Conservation (phyloP, 2,888 invertebrate genomes). For the Aethes cnicana region DNA sequence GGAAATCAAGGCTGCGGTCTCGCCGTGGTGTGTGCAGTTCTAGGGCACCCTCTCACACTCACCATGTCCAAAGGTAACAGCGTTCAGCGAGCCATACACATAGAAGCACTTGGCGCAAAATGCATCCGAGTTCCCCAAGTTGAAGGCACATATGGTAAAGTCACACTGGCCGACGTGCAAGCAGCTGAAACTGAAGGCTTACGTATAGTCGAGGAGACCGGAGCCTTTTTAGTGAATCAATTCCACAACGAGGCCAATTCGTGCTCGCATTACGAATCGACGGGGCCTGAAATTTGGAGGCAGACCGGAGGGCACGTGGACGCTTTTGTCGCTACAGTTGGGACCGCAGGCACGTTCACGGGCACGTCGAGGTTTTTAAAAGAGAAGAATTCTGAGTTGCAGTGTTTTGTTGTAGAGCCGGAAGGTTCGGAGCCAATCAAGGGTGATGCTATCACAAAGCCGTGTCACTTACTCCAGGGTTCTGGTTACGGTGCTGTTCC, state of each 20-base stretch:
- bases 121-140: constrained; percentile 69
- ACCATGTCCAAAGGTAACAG: constrained; percentile 74
- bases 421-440: constrained; percentile 68
- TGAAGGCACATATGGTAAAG: constrained; percentile 70
- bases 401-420: constrained; percentile 68
- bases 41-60: constrained; percentile 66
- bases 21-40: constrained; percentile 69
- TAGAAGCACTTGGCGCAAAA: constrained; percentile 72
- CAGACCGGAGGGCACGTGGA: constrained; percentile 72
- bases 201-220: constrained; percentile 55
- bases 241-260: constrained; percentile 63
- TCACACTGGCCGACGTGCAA: constrained; percentile 64
- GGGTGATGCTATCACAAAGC: constrained; percentile 66
- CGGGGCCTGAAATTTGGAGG: constrained; percentile 75
- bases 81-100: constrained; percentile 67
- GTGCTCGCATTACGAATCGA: constrained; percentile 64
- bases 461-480: constrained; percentile 71
- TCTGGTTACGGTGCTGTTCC: constrained; percentile 73
- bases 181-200: constrained; percentile 62
- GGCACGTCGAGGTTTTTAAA: constrained; percentile 69
- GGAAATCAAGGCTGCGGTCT: constrained; percentile 75
- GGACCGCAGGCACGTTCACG: constrained; percentile 69
- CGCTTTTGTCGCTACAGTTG: constrained; percentile 68
- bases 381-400: constrained; percentile 61
- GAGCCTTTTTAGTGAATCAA: constrained; percentile 70